A percentile compares a stretch with the other conserved stretches of the same genome.
Evolutionary conservation across 2,797 vertebrate genomes (phyloP).

Genomic region (Phoebastria nigripes): DNA sequence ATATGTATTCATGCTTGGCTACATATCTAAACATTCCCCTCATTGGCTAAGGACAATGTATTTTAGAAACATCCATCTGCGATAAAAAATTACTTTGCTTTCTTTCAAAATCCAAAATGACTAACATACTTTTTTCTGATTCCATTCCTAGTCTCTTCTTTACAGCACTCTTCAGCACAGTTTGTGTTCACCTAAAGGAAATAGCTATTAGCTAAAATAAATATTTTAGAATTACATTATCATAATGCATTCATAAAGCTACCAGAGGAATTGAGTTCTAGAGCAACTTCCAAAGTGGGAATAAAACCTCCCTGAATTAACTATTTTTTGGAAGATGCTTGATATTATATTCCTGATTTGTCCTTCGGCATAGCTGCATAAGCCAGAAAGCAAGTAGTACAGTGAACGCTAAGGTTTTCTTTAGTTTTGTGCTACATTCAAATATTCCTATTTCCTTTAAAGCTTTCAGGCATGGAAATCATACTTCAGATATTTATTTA

Average conservation of each 20-base stretch:
- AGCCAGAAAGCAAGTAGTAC: background rate
- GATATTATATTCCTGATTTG: background rate
- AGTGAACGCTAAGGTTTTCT: background rate
- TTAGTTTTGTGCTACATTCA: background rate
- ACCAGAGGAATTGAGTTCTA: background rate
- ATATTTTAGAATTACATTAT: conserved; percentile 21
- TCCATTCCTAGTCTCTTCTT: background rate
- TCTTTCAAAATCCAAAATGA: background rate
- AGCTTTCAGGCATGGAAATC: background rate
- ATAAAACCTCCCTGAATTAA: background rate
- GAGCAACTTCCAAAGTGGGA: background rate
- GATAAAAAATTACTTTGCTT: background rate
- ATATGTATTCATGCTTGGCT: background rate
- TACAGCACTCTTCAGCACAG: background rate
- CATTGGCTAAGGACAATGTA: background rate
- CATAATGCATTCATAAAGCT: background rate
- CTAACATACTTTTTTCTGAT: background rate
- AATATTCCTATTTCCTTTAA: background rate
- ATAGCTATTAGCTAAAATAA: conserved; percentile 28
- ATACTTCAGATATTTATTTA: background rate
- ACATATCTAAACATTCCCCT: background rate
- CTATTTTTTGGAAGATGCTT: background rate
- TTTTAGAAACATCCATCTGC: background rate
- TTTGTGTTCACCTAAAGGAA: conserved; percentile 1
- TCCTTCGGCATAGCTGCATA: background rate